phyloP scores from a whole-genome alignment of 2,797 vertebrate species.

The Xiphophorus birchmanni region DNA sequence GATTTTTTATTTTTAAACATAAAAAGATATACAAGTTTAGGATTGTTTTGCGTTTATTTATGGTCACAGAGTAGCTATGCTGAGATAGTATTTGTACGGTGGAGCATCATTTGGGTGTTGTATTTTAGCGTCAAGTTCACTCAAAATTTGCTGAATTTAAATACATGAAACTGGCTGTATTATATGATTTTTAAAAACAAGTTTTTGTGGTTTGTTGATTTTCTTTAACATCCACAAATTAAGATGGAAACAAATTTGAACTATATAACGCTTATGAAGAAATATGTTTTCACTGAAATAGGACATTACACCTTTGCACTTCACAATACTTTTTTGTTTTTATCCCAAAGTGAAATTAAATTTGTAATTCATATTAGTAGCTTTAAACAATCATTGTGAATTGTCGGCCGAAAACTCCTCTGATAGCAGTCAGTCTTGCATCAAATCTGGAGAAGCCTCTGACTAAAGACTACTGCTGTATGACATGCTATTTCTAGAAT shows the following conservation, averaged over 20 bases:
- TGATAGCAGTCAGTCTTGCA: too few species aligned
- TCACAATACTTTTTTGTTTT: background rate
- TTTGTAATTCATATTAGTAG: background rate
- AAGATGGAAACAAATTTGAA: background rate
- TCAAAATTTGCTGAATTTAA: background rate
- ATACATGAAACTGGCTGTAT: background rate
- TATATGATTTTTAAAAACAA: background rate
- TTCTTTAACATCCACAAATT: background rate
- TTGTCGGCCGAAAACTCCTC: too few species aligned
- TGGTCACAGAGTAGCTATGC: background rate
- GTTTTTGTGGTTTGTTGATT: background rate
- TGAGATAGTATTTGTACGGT: background rate
- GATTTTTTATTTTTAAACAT: background rate
- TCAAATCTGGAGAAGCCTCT: too few species aligned
- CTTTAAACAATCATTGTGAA: background rate
- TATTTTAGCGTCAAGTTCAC: background rate
- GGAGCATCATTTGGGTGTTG: background rate
- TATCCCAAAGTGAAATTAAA: background rate
- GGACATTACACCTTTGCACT: background rate
- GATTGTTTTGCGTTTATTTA: background rate
- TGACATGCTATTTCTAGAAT: too few species aligned
- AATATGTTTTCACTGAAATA: background rate
- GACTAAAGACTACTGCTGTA: too few species aligned
- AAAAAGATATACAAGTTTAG: background rate
- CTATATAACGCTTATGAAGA: background rate